phyloP scores from a whole-genome alignment of 2,797 vertebrate genomes.

The Thripadectes ignobilis region DNA sequence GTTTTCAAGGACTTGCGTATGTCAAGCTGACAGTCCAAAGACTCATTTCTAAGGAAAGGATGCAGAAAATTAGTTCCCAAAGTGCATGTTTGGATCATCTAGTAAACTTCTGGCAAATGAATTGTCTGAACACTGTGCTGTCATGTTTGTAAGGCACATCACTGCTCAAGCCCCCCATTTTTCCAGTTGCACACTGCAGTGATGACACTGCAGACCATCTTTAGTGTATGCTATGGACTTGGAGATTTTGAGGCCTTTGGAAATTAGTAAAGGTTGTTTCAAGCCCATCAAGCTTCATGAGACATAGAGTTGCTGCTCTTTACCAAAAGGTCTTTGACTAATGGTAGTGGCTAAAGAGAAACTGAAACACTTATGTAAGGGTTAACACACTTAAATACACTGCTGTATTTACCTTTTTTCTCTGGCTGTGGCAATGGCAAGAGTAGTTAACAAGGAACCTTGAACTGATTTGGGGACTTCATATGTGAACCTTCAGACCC shows the following conservation, averaged over 20 bases:
- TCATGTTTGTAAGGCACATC: not conserved
- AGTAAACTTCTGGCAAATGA: not conserved
- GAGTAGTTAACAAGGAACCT: not conserved
- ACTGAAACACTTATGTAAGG: not conserved
- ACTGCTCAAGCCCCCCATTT: not conserved
- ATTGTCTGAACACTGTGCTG: not conserved
- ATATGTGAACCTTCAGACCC: not conserved
- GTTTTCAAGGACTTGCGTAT: not conserved
- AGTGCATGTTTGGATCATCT: not conserved
- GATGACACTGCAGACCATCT: not conserved
- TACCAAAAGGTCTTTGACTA: not conserved
- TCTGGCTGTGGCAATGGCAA: not conserved
- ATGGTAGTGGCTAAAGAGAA: not conserved
- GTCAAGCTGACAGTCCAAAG: not conserved
- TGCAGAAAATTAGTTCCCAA: not conserved
- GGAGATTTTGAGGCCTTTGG: not conserved
- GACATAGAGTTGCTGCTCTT: not conserved
- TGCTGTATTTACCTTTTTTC: not conserved
- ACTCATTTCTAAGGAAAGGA: not conserved
- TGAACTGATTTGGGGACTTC: not conserved
- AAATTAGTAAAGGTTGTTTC: not conserved
- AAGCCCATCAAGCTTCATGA: not conserved
- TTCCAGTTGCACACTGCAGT: not conserved
- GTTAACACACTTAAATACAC: not conserved
- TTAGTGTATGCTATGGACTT: not conserved